Conservation (phyloP, 1,140 invertebrate species). For the Caerostris darwini region DNA sequence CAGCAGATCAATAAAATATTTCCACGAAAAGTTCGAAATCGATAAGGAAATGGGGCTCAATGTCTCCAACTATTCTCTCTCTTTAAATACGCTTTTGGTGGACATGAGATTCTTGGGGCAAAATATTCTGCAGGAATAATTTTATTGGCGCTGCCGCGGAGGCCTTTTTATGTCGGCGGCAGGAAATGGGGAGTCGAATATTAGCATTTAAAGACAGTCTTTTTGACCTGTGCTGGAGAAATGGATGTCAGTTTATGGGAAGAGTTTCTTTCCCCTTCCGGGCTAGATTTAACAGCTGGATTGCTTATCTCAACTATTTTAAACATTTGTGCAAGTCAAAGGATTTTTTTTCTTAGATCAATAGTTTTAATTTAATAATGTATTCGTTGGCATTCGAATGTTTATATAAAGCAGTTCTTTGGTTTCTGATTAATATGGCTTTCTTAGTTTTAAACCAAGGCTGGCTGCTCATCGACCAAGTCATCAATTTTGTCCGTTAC, state of each 20-base stretch:
- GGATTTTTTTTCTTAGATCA: neutral
- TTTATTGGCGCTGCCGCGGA: neutral
- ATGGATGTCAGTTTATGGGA: neutral
- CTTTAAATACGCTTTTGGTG: neutral
- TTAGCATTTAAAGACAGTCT: constrained; percentile 4
- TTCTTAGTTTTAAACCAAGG: too few species aligned
- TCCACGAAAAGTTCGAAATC: neutral
- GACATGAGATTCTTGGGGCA: neutral
- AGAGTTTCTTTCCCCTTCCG: neutral
- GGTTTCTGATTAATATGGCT: too few species aligned
- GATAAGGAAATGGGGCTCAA: constrained; percentile 9
- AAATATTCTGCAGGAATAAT: constrained; percentile 8
- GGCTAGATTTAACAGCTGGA: neutral
- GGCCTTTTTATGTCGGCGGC: neutral
- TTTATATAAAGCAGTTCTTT: too few species aligned
- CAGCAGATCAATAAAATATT: constrained; percentile 33
- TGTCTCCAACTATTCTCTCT: neutral
- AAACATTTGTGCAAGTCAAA: neutral
- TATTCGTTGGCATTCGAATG: too few species aligned
- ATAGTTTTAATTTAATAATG: too few species aligned
- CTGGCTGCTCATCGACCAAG: too few species aligned
- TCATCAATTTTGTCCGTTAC: too few species aligned
- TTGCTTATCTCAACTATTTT: neutral
- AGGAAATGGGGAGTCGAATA: constrained; percentile 13
- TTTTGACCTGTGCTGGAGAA: neutral